A percentile compares a stretch with the other conserved stretches of the same genome.
phyloP scores from a whole-genome alignment of 2,113 vertebrate species.

The Oxyruncus cristatus region DNA sequence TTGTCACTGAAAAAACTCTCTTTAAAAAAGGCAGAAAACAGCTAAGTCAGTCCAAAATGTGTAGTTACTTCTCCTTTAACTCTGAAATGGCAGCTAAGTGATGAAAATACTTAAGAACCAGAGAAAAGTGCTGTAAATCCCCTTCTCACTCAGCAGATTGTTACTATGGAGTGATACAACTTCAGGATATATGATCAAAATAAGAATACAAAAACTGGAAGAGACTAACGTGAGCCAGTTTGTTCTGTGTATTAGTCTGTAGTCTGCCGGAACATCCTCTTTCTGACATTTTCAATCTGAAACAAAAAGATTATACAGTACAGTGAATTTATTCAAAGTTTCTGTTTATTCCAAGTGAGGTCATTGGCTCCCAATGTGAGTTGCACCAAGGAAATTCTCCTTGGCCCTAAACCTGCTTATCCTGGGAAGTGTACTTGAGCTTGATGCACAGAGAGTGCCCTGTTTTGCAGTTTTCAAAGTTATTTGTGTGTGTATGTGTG shows the following conservation, averaged over 20 bases:
- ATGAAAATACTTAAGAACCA: not conserved
- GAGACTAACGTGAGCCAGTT: not conserved
- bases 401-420: not conserved
- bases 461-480: not conserved
- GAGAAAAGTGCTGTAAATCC: not conserved
- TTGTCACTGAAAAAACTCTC: not conserved
- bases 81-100: not conserved
- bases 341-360: not conserved
- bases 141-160: conserved; percentile 10
- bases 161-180: not conserved
- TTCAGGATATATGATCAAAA: not conserved
- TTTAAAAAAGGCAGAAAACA: not conserved
- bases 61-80: not conserved
- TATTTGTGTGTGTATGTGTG: not conserved
- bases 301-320: not conserved
- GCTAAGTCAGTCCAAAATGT: not conserved
- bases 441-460: not conserved
- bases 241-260: not conserved
- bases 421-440: not conserved
- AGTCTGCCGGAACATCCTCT: not conserved
- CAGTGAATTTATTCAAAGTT: not conserved
- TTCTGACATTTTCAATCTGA: not conserved
- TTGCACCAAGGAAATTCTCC: not conserved
- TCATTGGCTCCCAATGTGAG: not conserved
- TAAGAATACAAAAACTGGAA: not conserved